Evolutionary conservation across 2,113 vertebrate species (phyloP).

Genomic region (Ammodytes dubius): DNA sequence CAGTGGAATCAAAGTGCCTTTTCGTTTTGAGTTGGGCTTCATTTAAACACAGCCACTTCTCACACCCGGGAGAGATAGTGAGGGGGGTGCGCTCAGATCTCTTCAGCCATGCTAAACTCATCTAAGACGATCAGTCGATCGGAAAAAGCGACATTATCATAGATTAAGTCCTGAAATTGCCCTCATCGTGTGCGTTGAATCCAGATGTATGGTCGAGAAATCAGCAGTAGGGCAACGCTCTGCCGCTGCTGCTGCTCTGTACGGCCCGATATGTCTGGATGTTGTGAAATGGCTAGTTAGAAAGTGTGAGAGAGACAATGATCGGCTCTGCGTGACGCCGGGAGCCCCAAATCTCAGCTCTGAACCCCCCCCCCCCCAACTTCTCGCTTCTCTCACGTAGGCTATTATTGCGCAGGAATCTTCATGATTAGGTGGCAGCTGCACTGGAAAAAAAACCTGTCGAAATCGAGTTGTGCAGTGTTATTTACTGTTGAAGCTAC

Average conservation of each 20-base stretch:
- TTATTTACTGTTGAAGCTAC: not conserved
- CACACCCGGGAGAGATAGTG: constrained; percentile 4
- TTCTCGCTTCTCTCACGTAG: not conserved
- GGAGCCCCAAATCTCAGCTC: constrained; percentile 64
- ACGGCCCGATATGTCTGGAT: constrained; percentile 63
- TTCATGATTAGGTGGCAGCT: constrained; percentile 10
- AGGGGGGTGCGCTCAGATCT: constrained; percentile 49
- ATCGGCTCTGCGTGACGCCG: constrained; percentile 81
- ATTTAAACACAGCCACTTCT: constrained; percentile 48
- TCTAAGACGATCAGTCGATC: constrained; percentile 49
- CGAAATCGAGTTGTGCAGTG: not conserved
- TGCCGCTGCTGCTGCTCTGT: constrained; percentile 59
- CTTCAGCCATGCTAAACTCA: constrained; percentile 60
- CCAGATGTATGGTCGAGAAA: constrained; percentile 62
- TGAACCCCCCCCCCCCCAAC: constrained; percentile 21
- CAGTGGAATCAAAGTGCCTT: constrained; percentile 51
- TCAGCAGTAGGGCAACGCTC: constrained; percentile 65
- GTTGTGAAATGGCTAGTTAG: constrained; percentile 81
- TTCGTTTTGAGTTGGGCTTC: constrained; percentile 30
- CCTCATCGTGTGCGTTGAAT: constrained; percentile 66
- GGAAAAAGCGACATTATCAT: constrained; percentile 48
- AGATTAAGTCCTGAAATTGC: constrained; percentile 67
- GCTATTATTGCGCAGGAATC: constrained; percentile 9
- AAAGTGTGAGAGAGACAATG: constrained; percentile 86
- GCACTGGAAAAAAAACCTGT: constrained; percentile 26